These are phyloP conservation scores for Candoia aspera DNA, from an alignment of 2,113 vertebrate genomes.

Conservation along the genomic window DNA sequence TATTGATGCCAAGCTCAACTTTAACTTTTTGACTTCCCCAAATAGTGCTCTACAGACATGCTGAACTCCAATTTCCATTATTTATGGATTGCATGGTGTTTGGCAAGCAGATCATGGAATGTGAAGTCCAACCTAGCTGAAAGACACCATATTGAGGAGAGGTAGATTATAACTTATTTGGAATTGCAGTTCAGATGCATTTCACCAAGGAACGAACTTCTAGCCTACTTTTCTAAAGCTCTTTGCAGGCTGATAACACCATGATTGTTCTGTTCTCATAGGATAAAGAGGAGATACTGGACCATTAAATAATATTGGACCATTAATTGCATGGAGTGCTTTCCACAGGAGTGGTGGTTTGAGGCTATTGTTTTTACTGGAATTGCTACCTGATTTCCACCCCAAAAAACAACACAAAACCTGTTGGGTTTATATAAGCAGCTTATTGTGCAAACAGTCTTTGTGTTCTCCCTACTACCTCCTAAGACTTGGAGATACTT, in stretches of 20 bases:
- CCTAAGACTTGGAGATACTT: neutral
- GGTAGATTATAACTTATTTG: neutral
- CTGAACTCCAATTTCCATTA: too few species aligned
- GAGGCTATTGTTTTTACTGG: neutral
- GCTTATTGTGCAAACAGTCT: neutral
- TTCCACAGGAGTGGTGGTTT: neutral
- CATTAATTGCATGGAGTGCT: neutral
- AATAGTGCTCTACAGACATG: too few species aligned
- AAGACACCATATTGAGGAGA: too few species aligned
- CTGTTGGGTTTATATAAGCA: neutral
- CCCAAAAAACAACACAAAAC: neutral
- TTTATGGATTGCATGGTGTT: too few species aligned
- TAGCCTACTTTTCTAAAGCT: too few species aligned
- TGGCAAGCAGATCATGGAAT: too few species aligned
- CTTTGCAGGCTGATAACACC: neutral
- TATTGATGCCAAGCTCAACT: too few species aligned
- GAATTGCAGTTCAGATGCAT: neutral
- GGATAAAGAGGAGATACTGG: neutral
- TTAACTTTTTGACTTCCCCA: too few species aligned
- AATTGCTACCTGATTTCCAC: neutral
- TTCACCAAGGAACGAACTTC: neutral
- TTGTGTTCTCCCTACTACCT: neutral
- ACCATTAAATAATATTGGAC: neutral
- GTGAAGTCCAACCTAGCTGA: too few species aligned
- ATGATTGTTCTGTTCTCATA: neutral